Evolutionary conservation across 2,888 invertebrate species (phyloP).

Genomic region (Aleiodes leptofemur): DNA sequence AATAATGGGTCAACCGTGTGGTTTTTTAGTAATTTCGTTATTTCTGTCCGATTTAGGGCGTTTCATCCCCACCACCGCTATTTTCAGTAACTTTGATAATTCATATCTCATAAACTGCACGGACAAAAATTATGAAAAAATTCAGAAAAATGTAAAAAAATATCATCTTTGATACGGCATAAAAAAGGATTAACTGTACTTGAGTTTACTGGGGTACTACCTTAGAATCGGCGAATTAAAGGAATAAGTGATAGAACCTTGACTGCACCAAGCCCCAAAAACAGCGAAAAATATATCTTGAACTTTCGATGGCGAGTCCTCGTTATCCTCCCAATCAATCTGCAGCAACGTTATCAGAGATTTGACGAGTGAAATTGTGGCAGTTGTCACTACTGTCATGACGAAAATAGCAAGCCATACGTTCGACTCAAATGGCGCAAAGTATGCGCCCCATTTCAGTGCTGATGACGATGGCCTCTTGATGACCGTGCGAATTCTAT

Average conservation of each 20-base stretch:
- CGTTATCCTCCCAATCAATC: conserved; percentile 3
- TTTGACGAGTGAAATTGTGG: conserved; percentile 60
- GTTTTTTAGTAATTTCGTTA: too few species aligned
- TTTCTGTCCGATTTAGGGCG: too few species aligned
- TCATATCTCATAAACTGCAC: too few species aligned
- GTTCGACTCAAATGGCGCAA: conserved; percentile 65
- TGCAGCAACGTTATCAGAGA: conserved; percentile 36
- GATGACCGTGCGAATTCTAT: conserved; percentile 68
- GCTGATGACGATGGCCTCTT: conserved; percentile 64
- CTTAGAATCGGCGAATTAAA: neutral
- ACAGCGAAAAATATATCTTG: conserved; percentile 62
- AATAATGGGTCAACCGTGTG: too few species aligned
- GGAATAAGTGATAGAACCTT: conserved; percentile 59
- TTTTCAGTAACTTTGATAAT: too few species aligned
- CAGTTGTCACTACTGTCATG: conserved; percentile 61
- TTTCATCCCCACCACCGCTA: too few species aligned
- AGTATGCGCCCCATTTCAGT: conserved; percentile 70
- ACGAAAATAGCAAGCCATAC: conserved; percentile 66
- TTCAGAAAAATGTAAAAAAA: too few species aligned
- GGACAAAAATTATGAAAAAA: too few species aligned
- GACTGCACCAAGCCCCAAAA: conserved; percentile 69
- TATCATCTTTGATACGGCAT: too few species aligned
- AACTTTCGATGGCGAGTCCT: conserved; percentile 49
- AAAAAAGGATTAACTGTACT: too few species aligned
- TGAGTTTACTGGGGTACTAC: too few species aligned